Base-by-base conservation (phyloP, 2,113 vertebrate species). In the Seriola dumerili region DNA sequence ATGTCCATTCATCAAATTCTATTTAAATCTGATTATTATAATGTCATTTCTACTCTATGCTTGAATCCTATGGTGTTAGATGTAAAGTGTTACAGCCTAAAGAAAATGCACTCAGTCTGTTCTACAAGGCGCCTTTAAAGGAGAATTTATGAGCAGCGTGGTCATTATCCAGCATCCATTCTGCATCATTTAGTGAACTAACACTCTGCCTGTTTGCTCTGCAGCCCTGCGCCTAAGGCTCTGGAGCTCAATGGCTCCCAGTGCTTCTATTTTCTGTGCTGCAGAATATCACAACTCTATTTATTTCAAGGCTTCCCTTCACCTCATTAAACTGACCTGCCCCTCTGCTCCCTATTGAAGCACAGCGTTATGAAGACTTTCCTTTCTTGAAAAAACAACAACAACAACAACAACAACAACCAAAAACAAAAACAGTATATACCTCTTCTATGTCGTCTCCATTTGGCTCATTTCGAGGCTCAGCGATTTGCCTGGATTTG, bases 131-230 rank as follows among this genome's bases (percentile, higher is more conserved):
- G 46, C 65, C 38, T 90, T 83, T 85, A 74, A 84, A 78, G 73
- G 70, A 76, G 72, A 73, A 67, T 89, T 72, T 62, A 75, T 74
- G 81, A 83, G 81, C 59, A 72, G 64, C 2, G 81, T 81, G 80
- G 86, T 86, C 83, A 89, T 90, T 80, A 90, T 67, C 85, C 82
- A 73, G 76, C 82, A 78, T 90, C 89, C 85, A 90, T 78, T 85
- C 88, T 88, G 88, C 91, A 90, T 93, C 90, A 85, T 89, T 91
- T 87, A 88, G 90, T 86, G 78, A 85, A 76, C 83, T 50, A 83
- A 84, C 87, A 80, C 75, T 52, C 29, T 50, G 81, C 68, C 88
- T 84, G 85, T 89, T 91, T 89, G 83, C 73, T 88, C 79, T 88
- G 88, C 79, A 83, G 83, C 81, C 19, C 64, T 76, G 69, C 0